These are phyloP conservation scores for Punctoribates punctum DNA, from an alignment of 2,888 invertebrate species.

Conservation along the genomic window DNA sequence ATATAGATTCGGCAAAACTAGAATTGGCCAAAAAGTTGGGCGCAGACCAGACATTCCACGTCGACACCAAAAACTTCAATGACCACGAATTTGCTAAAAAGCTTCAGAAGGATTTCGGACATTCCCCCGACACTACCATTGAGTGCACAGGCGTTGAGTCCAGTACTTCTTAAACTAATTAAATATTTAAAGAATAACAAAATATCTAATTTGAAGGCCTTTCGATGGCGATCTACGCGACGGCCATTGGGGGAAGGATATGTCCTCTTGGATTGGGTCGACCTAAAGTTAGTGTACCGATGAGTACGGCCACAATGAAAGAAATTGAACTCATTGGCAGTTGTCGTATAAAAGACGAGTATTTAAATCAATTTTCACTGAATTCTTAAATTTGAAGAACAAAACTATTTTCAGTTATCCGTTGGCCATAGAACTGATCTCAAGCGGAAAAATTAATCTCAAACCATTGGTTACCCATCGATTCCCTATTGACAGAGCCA, in stretches of 20 bases:
- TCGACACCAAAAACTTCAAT: conserved; percentile 46
- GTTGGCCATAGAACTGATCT: conserved; percentile 45
- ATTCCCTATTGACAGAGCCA: conserved; percentile 47
- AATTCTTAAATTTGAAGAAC: neutral
- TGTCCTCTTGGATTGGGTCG: conserved; percentile 42
- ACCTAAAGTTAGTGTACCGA: conserved; percentile 25
- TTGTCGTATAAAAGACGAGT: conserved; percentile 22
- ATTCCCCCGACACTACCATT: conserved; percentile 64
- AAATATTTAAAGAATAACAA: conserved; percentile 59
- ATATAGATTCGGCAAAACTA: conserved; percentile 50
- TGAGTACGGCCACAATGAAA: conserved; percentile 39
- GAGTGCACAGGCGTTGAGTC: conserved; percentile 84
- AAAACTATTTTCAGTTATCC: conserved; percentile 45
- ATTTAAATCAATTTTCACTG: neutral
- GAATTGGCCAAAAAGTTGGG: conserved; percentile 54
- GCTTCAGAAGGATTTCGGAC: conserved; percentile 61
- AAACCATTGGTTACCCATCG: conserved; percentile 48
- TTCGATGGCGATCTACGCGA: conserved; percentile 63
- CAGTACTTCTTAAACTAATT: conserved; percentile 69
- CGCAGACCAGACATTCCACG: conserved; percentile 51
- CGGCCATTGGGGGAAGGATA: conserved; percentile 40
- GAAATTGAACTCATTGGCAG: conserved; percentile 43
- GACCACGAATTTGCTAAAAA: conserved; percentile 15
- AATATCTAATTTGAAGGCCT: conserved; percentile 55
- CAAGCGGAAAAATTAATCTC: conserved; percentile 46